These are phyloP conservation scores for Drosophila novamexicana DNA, from an alignment of 1,140 invertebrate genomes.

Conservation along the genomic window DNA sequence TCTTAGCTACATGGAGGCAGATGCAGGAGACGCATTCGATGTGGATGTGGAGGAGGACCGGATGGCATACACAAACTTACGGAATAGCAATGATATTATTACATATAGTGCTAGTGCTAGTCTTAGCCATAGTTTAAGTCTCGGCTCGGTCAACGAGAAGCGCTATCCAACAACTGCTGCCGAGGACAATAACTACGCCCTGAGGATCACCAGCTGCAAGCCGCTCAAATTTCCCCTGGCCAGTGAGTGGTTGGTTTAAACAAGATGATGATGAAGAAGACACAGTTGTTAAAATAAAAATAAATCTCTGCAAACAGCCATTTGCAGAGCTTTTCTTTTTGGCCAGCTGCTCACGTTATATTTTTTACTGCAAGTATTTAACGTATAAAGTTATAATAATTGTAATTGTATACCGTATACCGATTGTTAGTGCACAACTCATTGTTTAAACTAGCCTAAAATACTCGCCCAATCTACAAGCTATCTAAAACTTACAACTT, in stretches of 20 bases:
- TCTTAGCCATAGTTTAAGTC: conserved; percentile 67
- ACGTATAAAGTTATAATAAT: conserved; percentile 20
- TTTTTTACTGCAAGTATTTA: conserved; percentile 35
- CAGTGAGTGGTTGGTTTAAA: conserved; percentile 82
- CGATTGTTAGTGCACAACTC: conserved; percentile 35
- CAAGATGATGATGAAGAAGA: background rate
- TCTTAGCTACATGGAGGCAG: conserved; percentile 60
- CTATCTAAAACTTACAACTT: background rate
- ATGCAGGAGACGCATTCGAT: conserved; percentile 3
- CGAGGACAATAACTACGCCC: conserved; percentile 82
- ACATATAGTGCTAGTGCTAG: conserved; percentile 60
- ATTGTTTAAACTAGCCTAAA: conserved; percentile 51
- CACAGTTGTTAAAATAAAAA: too few species aligned
- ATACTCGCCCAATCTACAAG: conserved; percentile 14
- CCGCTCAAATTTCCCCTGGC: conserved; percentile 81
- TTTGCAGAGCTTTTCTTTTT: conserved; percentile 52
- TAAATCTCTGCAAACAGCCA: conserved; percentile 69
- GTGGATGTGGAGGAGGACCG: background rate
- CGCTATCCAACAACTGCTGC: conserved; percentile 63
- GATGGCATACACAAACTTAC: conserved; percentile 12
- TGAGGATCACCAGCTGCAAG: conserved; percentile 78
- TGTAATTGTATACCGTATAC: conserved; percentile 2
- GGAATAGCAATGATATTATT: conserved; percentile 65
- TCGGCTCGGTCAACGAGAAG: conserved; percentile 58
- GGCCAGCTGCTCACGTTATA: background rate